phyloP scores from a whole-genome alignment of 2,888 invertebrate species.

The Himalopsyche anomala region DNA sequence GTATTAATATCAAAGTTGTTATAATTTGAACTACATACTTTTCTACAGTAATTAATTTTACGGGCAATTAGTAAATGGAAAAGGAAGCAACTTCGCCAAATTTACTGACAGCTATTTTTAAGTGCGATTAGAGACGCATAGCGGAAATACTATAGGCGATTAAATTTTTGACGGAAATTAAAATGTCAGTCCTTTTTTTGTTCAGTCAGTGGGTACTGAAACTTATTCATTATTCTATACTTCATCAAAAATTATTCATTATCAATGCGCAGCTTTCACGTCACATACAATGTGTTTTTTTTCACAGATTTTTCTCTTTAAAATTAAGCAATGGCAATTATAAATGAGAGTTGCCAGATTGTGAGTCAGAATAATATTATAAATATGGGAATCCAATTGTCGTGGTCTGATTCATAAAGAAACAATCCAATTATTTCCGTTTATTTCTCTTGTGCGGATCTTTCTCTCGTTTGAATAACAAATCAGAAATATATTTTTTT shows the following conservation, averaged over 20 bases:
- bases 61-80: too few species aligned
- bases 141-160: neutral
- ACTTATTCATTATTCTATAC: neutral
- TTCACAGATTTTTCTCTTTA: neutral
- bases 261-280: neutral
- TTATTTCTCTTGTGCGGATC: neutral
- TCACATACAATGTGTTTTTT: neutral
- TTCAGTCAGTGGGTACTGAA: neutral
- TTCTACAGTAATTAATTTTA: too few species aligned
- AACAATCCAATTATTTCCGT: neutral
- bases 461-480: conserved; percentile 27
- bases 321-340: neutral
- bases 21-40: too few species aligned
- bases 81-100: neutral
- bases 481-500: neutral
- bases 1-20: too few species aligned
- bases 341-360: neutral
- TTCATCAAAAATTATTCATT: conserved; percentile 5
- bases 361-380: neutral
- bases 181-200: neutral
- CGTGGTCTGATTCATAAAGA: neutral
- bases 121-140: neutral
- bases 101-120: neutral
- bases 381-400: conserved; percentile 2
- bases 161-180: neutral